Percentiles rank a stretch among this genome's conserved stretches.
Evolutionary conservation across 2,797 vertebrate genomes (phyloP).

Genomic region (Thripadectes ignobilis): DNA sequence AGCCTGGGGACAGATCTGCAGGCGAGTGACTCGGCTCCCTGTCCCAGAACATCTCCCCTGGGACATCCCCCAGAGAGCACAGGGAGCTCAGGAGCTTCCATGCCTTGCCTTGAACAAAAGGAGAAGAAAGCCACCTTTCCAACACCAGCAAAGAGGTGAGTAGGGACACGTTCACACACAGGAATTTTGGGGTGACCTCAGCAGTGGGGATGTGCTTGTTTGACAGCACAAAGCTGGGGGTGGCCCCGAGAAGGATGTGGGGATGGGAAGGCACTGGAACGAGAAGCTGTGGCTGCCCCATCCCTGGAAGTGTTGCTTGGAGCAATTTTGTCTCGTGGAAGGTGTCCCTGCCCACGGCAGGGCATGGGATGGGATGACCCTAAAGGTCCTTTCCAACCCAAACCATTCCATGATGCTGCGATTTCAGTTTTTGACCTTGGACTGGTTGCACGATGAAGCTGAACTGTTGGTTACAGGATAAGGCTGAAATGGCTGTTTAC

Average conservation of each 20-base stretch:
- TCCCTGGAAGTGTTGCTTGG: neutral
- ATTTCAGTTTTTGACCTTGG: neutral
- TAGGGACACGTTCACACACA: neutral
- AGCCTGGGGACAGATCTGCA: neutral
- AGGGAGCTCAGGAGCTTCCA: neutral
- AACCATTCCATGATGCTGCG: neutral
- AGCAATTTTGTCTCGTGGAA: neutral
- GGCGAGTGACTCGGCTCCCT: neutral
- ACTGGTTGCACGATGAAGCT: neutral
- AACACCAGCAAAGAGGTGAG: neutral
- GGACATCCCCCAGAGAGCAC: neutral
- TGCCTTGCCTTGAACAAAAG: neutral
- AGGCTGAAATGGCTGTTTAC: neutral
- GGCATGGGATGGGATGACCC: neutral
- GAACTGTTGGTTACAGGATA: neutral
- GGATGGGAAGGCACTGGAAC: neutral
- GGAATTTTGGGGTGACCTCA: neutral
- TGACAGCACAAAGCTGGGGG: rapidly evolving
- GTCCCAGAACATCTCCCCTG: neutral
- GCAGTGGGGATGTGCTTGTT: neutral
- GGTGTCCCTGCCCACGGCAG: neutral
- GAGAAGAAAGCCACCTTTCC: neutral
- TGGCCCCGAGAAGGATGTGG: neutral
- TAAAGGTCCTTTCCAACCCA: neutral
- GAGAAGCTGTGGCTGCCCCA: neutral